phyloP scores from a whole-genome alignment of 2,113 vertebrate species.

The Pluvialis apricaria region DNA sequence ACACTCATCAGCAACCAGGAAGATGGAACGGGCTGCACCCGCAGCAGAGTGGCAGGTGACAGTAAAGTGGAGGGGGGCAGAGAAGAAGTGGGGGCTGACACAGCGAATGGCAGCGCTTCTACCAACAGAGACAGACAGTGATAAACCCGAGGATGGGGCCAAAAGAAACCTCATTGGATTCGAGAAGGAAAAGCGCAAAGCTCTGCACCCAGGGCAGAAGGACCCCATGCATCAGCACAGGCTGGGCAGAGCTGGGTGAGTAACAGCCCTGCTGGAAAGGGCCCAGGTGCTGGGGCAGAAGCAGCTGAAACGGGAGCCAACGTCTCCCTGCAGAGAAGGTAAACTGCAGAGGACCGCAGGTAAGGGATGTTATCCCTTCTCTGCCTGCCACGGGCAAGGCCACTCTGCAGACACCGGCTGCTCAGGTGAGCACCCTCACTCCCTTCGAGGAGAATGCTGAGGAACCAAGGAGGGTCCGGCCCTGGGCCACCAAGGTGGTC shows the following conservation, averaged over 20 bases:
- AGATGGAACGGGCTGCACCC: not conserved
- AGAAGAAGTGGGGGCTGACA: not conserved
- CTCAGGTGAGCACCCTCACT: not conserved
- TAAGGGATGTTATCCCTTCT: not conserved
- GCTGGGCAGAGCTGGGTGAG: not conserved
- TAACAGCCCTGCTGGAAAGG: not conserved
- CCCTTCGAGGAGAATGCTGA: not conserved
- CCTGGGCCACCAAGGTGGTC: not conserved
- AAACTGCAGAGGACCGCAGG: not conserved
- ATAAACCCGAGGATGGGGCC: not conserved
- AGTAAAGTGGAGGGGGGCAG: not conserved
- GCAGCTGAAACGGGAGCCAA: fast-evolving
- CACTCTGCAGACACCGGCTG: not conserved
- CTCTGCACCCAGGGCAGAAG: not conserved
- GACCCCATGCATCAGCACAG: not conserved
- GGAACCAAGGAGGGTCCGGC: not conserved
- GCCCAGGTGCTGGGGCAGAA: not conserved
- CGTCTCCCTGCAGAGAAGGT: not conserved
- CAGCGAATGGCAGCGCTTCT: not conserved
- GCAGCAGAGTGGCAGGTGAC: not conserved
- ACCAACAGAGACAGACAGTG: not conserved
- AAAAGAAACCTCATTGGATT: not conserved
- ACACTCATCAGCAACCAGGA: not conserved
- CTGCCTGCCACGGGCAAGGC: not conserved
- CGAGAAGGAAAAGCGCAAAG: not conserved